A percentile compares a stretch with the other conserved stretches of the same genome.
Evolutionary conservation across 1,140 invertebrate genomes (phyloP).

Genomic region (Temnothorax longispinosus): DNA sequence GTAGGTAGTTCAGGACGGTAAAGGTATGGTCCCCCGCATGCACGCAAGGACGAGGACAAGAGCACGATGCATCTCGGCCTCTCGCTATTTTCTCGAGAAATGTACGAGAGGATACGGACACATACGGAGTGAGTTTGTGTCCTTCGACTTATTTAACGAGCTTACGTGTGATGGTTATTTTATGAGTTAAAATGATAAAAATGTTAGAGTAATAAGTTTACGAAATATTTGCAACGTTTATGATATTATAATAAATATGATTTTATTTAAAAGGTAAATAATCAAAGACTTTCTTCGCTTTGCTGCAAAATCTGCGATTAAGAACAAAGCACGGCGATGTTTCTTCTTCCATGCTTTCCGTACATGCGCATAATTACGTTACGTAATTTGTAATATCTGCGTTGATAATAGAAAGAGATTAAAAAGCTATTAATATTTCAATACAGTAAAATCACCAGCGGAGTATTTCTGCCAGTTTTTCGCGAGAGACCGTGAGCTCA

Average conservation of each 20-base stretch:
- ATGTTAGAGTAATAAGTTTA: neutral
- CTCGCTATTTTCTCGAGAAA: neutral
- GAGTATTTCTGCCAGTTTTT: neutral
- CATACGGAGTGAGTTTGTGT: neutral
- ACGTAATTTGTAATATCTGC: neutral
- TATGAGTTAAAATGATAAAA: neutral
- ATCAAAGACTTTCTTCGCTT: neutral
- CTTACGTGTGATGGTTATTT: neutral
- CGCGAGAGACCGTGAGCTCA: neutral
- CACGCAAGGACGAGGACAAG: slow-evolving; percentile 30
- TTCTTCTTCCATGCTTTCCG: neutral
- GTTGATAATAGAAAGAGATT: neutral
- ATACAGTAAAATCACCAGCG: neutral
- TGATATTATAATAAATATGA: neutral
- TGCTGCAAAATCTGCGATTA: neutral
- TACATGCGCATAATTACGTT: neutral
- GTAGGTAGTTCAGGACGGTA: slow-evolving; percentile 29
- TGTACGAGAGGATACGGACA: neutral
- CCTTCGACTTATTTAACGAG: slow-evolving; percentile 11
- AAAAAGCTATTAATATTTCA: neutral
- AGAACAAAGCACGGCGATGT: neutral
- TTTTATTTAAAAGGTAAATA: neutral
- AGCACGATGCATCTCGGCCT: neutral
- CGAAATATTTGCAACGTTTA: neutral
- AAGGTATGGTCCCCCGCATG: slow-evolving; percentile 48